Evolutionary conservation across 2,797 vertebrate species (phyloP), one percentile per base, ranked within the genome.

Genomic region (Scolopax rusticola): DNA sequence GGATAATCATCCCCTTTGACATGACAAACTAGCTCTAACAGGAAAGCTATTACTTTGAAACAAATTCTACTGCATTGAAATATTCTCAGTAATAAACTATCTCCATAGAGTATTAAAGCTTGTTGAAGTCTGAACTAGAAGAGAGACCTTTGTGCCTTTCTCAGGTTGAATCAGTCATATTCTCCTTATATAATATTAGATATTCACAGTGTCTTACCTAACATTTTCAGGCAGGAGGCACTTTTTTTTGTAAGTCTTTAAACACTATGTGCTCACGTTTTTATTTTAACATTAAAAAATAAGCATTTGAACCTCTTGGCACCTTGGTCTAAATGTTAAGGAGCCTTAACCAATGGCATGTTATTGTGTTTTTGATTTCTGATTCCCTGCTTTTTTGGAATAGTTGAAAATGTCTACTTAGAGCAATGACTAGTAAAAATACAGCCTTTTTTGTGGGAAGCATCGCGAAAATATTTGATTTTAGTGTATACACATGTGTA

Each of bases 21-120:
- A 91, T 76, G 63, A 91, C 40, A 92, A 95, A 91, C 36, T 82
- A 90, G 27, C 32, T 81, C 45, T 75, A 88, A 65, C 53, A 86
- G 67, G 47, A 87, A 94, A 93, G 45, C 47, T 84, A 81, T 91
- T 94, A 83, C 48, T 94, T 89, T 76, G 82, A 89, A 93, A 89
- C 27, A 75, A 92, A 91, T 88, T 84, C 47, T 70, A 56, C 36
- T 69, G 60, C 78, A 77, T 4, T 91, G 56, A 83, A 90, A 83
- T 21, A 77, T 83, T 57, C 47, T 90, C 45, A 48, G 65, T n/a
- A 88, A 74, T 75, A 84, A 89, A 68, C 41, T 25, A 89, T 82
- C 32, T 71, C 70, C 48, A 41, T 5, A 40, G 21, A 74, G 18
- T 50, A 59, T 48, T 82, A 82, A 76, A 84, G 27, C 27, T 61